Evolutionary conservation across 2,797 vertebrate species (phyloP).

Genomic region (Gila robusta): DNA sequence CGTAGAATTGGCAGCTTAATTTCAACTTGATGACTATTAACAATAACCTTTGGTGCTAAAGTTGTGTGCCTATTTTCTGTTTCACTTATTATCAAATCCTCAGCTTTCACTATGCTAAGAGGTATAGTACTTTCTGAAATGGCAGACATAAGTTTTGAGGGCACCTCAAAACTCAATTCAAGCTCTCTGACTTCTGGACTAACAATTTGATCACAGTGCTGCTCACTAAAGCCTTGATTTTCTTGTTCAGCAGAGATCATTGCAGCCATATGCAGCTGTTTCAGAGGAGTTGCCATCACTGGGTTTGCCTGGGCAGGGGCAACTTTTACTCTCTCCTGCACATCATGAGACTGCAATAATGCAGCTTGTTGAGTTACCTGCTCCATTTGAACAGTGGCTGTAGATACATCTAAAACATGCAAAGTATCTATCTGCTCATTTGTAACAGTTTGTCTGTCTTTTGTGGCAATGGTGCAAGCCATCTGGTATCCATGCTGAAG

Average conservation of each 20-base stretch:
- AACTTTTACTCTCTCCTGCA: slow-evolving; percentile 57
- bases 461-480: slow-evolving; percentile 64
- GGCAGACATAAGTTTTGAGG: slow-evolving; percentile 70
- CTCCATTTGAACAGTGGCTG: slow-evolving; percentile 63
- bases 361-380: slow-evolving; percentile 60
- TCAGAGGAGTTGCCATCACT: slow-evolving; percentile 47
- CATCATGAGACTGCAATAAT: slow-evolving; percentile 58
- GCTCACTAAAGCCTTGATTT: slow-evolving; percentile 72
- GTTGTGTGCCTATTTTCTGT: slow-evolving; percentile 55
- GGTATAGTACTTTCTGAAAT: slow-evolving; percentile 73
- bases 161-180: slow-evolving; percentile 67
- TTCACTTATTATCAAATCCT: slow-evolving; percentile 56
- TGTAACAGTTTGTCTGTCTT: slow-evolving; percentile 59
- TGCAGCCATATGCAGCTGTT: slow-evolving; percentile 53
- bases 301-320: slow-evolving; percentile 34
- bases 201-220: slow-evolving; percentile 75
- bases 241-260: slow-evolving; percentile 66
- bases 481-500: slow-evolving; percentile 61
- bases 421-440: slow-evolving; percentile 64
- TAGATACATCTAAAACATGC: slow-evolving; percentile 58
- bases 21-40: slow-evolving; percentile 71
- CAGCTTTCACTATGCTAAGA: slow-evolving; percentile 68
- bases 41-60: slow-evolving; percentile 68
- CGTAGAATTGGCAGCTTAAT: slow-evolving; percentile 66
- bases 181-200: slow-evolving; percentile 76